Base-by-base conservation (phyloP, 1,140 invertebrate genomes). In the Harpegnathos saltator region DNA sequence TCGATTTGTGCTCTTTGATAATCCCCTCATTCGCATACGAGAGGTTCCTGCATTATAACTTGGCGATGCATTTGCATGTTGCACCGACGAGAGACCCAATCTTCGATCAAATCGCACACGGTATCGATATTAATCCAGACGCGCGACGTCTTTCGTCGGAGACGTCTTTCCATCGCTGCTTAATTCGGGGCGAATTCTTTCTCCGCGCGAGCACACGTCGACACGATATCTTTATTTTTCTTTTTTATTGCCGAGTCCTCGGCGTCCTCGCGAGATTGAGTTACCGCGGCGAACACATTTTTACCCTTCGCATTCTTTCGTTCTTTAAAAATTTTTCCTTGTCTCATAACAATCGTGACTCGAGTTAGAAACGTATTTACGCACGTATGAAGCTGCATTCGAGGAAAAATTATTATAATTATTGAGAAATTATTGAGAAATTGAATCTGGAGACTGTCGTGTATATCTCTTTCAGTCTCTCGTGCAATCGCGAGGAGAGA, bases 11-110 rank as follows among this genome's bases (percentile, higher is more conserved):
- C 83, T 81, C 80, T 85, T 83, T 83, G 80, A 61, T 88, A 89
- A 89, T 89, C 69, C 80, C 56, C 65, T 85, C 84, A 74, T 83
- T 85, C 83, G 65, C 86, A 87, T 88, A 82, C 85, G 83, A 85
- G 83, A 88, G 66, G 26, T 78, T 81, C 58, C 66, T 59, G 74
- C 69, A 87, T 85, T 89, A 88, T 89, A 89, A 89, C 87, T 88
- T 88, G 17, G 48, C 56, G 19, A 33, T 52, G 54, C 78, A 83
- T 85, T 88, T 83, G 48, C 68, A 66, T 68, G 26, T 74, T 44
- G 26, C n/a, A 56, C 73, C 82, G 33, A 68, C 75, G 58, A 71
- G 58, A 71, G 65, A 48, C 17, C 65, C 65, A 29, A 58, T 69
- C 50, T 29, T 71, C 52, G 15, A 54, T 29, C 52, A 22, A 80